Percentiles rank a stretch among this genome's conserved stretches.
phyloP scores from a whole-genome alignment of 2,113 vertebrate species.

The Strix aluco region DNA sequence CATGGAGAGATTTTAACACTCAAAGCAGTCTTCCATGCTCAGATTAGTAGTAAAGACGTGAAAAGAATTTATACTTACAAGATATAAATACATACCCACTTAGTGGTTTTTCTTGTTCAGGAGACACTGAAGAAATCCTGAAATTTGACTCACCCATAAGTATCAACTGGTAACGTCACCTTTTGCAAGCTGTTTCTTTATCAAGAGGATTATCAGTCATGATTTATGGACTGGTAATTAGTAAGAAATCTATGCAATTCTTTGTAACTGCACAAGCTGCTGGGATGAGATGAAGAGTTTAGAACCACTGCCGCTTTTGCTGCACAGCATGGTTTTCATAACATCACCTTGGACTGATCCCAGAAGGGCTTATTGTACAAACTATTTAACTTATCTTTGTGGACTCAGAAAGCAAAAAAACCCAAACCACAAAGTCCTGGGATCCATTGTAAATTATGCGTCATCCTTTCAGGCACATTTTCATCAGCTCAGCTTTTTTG shows the following conservation, averaged over 20 bases:
- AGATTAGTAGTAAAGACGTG: neutral
- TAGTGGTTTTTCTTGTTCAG: neutral
- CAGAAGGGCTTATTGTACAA: neutral
- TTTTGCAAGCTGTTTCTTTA: neutral
- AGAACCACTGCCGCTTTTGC: neutral
- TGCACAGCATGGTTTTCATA: neutral
- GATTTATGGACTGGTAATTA: neutral
- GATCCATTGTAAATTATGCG: neutral
- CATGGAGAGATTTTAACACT: neutral
- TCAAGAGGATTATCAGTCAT: neutral
- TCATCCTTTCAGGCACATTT: neutral
- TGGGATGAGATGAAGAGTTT: neutral
- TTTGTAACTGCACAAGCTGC: neutral
- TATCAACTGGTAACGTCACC: accelerated
- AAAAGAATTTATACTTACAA: neutral
- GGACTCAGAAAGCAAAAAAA: neutral
- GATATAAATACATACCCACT: neutral
- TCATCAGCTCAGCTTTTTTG: neutral
- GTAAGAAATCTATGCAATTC: neutral
- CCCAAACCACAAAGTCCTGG: neutral
- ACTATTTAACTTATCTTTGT: neutral
- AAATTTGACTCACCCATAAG: neutral
- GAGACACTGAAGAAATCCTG: neutral
- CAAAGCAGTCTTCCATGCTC: neutral
- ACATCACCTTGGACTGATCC: neutral